A percentile compares a stretch with the other conserved stretches of the same genome.
Evolutionary conservation across 2,888 invertebrate species (phyloP).

Genomic region (Cryptus viduatorius): DNA sequence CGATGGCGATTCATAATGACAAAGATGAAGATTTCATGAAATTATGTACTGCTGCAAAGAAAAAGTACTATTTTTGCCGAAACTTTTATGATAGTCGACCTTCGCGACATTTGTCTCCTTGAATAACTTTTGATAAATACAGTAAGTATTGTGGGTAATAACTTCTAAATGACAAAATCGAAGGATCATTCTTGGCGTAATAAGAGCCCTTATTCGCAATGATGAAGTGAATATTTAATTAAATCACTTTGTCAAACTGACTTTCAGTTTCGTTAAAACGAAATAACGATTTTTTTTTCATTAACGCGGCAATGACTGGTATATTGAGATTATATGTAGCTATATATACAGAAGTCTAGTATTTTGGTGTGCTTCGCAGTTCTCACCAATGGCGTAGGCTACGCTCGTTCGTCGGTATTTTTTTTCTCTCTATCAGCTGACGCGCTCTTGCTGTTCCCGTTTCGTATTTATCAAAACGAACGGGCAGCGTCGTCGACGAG

Average conservation of each 20-base stretch:
- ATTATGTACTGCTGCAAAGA: too few relatives aligned
- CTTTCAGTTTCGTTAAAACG: background rate
- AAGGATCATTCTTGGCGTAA: background rate
- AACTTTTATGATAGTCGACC: too few relatives aligned
- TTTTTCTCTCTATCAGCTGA: conserved; percentile 71
- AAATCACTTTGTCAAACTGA: background rate
- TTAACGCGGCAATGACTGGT: background rate
- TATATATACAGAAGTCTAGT: conserved; percentile 1
- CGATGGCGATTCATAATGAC: too few relatives aligned
- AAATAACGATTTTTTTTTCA: background rate
- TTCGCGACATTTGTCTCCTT: too few relatives aligned
- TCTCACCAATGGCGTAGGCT: conserved; percentile 2
- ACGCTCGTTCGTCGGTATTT: conserved; percentile 38
- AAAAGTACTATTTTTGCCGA: too few relatives aligned
- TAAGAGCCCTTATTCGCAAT: background rate
- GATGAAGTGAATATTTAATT: background rate
- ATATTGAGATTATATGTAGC: background rate
- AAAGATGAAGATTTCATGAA: too few relatives aligned
- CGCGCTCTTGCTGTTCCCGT: conserved; percentile 70
- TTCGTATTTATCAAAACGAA: conserved; percentile 65
- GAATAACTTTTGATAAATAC: too few relatives aligned
- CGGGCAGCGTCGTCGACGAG: conserved; percentile 35
- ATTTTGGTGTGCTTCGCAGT: background rate
- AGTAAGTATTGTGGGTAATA: too few relatives aligned
- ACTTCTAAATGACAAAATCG: background rate